phyloP scores from a whole-genome alignment of 1,140 invertebrate species.

The Pseudomyrmex gracilis region DNA sequence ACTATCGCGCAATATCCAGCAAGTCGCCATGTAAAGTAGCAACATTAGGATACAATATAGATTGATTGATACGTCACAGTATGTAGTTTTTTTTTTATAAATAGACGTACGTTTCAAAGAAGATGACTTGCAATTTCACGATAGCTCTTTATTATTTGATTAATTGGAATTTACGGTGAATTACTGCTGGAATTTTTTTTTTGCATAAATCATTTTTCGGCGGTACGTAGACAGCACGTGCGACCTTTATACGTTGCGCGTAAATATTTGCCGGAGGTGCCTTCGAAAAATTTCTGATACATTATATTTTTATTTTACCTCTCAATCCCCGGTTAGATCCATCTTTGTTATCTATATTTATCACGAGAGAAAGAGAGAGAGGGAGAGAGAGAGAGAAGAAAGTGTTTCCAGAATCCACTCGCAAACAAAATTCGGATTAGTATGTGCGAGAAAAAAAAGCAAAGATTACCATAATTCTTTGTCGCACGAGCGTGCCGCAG shows the following conservation, averaged over 20 bases:
- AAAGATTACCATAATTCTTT: too few relatives aligned
- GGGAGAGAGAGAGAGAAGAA: too few relatives aligned
- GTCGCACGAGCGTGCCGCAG: too few relatives aligned
- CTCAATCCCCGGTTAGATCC: background rate
- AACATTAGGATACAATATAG: too few relatives aligned
- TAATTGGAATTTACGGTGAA: slow-evolving; percentile 23
- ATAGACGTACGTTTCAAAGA: background rate
- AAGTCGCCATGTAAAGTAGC: too few relatives aligned
- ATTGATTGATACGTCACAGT: too few relatives aligned
- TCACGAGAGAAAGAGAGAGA: slow-evolving; percentile 20
- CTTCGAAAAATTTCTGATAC: slow-evolving; percentile 20
- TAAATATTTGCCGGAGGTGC: slow-evolving; percentile 50
- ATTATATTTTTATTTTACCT: too few relatives aligned
- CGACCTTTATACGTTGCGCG: background rate
- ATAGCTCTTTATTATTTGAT: background rate
- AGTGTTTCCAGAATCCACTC: too few relatives aligned
- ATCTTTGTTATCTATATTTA: slow-evolving; percentile 12
- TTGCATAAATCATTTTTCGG: slow-evolving; percentile 56
- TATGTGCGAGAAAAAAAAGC: too few relatives aligned
- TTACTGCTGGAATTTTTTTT: slow-evolving; percentile 11
- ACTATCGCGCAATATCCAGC: too few relatives aligned
- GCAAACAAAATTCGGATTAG: too few relatives aligned
- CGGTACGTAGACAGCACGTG: background rate
- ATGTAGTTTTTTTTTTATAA: too few relatives aligned
- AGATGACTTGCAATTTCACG: background rate